Conservation (phyloP, 37 sponge, comb jelly and placozoan genomes). For the Beroe forskalii region DNA sequence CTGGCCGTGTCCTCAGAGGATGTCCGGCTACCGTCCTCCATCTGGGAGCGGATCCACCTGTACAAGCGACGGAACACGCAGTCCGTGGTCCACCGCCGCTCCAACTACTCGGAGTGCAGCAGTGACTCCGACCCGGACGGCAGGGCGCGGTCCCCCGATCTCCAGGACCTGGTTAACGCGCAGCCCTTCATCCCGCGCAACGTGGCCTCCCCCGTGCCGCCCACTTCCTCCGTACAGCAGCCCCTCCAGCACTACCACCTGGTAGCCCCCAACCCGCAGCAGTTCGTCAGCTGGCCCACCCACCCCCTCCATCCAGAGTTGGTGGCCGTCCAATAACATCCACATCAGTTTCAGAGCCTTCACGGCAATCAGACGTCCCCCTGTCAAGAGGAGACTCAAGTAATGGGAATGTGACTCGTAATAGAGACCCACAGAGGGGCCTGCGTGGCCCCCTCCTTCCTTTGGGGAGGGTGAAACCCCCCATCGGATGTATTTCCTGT, state of each 20-base stretch:
- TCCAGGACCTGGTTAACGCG: constrained; percentile 55
- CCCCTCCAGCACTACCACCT: constrained; percentile 24
- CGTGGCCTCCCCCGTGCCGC: constrained; percentile 36
- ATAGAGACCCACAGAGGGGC: not conserved
- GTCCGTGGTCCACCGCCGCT: constrained; percentile 42
- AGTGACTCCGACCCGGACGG: constrained; percentile 30
- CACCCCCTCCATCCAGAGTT: constrained; percentile 46
- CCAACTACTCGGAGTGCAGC: constrained; percentile 64
- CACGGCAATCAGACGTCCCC: not conserved
- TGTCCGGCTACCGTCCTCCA: constrained; percentile 9
- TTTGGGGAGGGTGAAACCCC: too few relatives aligned
- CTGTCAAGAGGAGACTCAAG: not conserved
- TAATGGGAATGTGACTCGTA: not conserved
- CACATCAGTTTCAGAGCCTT: constrained; percentile 33
- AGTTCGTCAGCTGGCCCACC: constrained; percentile 32
- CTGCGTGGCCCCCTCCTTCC: too few relatives aligned
- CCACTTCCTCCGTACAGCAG: not conserved
- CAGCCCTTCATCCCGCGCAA: constrained; percentile 45
- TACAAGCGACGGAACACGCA: constrained; percentile 50
- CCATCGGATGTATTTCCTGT: not conserved
- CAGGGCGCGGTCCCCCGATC: constrained; percentile 51
- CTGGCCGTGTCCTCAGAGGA: constrained; percentile 41
- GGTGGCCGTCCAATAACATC: constrained; percentile 52
- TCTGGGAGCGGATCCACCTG: constrained; percentile 50
- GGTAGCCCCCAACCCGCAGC: constrained; percentile 28